These are phyloP conservation scores for Uria lomvia DNA, from an alignment of 2,113 vertebrate genomes.

Conservation along the genomic window DNA sequence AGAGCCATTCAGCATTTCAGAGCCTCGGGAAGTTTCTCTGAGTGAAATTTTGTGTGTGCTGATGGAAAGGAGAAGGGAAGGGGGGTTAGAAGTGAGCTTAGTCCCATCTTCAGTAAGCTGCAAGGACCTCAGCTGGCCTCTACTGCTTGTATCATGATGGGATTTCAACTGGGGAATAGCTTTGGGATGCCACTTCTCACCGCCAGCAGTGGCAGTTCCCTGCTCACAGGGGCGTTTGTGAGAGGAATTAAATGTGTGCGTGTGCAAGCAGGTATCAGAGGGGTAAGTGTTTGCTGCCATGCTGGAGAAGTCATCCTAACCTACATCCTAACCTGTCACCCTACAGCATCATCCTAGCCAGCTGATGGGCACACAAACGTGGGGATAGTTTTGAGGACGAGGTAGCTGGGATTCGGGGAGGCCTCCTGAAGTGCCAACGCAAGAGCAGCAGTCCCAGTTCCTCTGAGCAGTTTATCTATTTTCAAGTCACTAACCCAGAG, in stretches of 20 bases:
- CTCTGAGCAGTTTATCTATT: neutral
- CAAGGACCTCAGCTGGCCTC: neutral
- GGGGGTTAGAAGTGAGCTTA: neutral
- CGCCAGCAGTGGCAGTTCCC: neutral
- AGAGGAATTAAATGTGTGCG: neutral
- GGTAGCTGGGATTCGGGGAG: neutral
- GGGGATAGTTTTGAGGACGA: fast-evolving
- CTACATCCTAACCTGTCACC: neutral
- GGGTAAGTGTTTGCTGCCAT: neutral
- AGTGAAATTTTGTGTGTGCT: neutral
- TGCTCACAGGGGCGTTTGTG: neutral
- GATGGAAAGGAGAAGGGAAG: neutral
- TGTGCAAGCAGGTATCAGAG: neutral
- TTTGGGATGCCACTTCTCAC: neutral
- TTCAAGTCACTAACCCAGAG: neutral
- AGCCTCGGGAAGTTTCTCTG: neutral
- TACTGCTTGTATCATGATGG: neutral
- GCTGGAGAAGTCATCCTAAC: neutral
- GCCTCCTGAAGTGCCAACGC: fast-evolving
- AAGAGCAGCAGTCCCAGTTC: neutral
- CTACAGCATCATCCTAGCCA: fast-evolving
- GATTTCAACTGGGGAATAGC: neutral
- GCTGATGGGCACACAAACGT: neutral
- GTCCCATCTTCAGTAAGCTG: neutral
- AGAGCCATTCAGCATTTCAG: neutral